A percentile compares a stretch with the other conserved stretches of the same genome.
Conservation (phyloP, 64 coral and sea anemone species). For the Stichodactyla mertensii region DNA sequence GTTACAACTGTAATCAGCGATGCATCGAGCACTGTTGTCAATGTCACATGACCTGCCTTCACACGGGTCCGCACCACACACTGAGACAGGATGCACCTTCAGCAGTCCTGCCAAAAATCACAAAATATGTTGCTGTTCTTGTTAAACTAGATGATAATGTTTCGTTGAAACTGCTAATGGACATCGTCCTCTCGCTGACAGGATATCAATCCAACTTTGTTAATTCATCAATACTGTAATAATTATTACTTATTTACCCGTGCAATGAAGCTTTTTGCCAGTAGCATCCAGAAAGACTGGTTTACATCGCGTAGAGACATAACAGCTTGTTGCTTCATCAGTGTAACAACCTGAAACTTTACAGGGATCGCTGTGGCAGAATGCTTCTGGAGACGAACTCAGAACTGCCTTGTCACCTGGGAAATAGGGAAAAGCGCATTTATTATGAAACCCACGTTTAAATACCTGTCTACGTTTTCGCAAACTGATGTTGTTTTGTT, state of each 20-base stretch:
- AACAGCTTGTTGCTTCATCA: conserved; percentile 37
- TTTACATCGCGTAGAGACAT: conserved; percentile 47
- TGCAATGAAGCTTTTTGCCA: conserved; percentile 67
- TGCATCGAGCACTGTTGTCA: conserved; percentile 42
- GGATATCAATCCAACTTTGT: too few species aligned
- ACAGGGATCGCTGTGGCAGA: conserved; percentile 70
- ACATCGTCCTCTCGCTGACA: too few species aligned
- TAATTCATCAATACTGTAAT: too few species aligned
- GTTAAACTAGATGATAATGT: background rate
- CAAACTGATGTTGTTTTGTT: too few species aligned
- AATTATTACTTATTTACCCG: conserved; percentile 31
- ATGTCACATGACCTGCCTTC: conserved; percentile 35
- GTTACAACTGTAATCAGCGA: conserved; percentile 55
- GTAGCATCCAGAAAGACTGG: conserved; percentile 64
- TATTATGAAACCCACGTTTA: background rate
- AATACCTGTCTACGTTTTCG: too few species aligned
- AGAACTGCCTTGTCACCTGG: conserved; percentile 57
- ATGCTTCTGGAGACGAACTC: conserved; percentile 36
- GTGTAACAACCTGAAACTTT: conserved; percentile 59
- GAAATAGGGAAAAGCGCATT: background rate
- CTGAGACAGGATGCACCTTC: conserved; percentile 35
- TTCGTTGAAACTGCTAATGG: too few species aligned
- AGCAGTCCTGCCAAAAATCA: conserved; percentile 37
- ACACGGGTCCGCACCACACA: conserved; percentile 62
- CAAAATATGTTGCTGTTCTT: background rate